phyloP scores from a whole-genome alignment of 2,797 vertebrate species.

The Lutjanus campechanus region DNA sequence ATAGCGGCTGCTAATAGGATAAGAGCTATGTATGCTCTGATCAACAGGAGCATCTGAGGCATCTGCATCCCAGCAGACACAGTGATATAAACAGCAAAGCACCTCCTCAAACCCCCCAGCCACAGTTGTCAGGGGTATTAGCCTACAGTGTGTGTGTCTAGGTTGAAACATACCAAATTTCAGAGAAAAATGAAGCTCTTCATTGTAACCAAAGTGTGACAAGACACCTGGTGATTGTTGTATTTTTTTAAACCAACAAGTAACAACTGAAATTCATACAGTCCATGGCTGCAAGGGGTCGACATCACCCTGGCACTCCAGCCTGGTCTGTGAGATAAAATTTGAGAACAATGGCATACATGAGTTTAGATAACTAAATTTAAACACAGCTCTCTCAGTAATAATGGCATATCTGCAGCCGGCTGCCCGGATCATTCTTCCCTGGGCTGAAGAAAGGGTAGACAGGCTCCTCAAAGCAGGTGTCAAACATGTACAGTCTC shows the following conservation, averaged over 20 bases:
- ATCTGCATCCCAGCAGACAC: constrained; percentile 56
- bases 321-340: constrained; percentile 19
- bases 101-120: constrained; percentile 39
- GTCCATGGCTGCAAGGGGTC: constrained; percentile 19
- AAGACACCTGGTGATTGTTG: constrained; percentile 7
- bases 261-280: constrained; percentile 36
- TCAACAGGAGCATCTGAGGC: constrained; percentile 42
- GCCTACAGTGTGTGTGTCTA: constrained; percentile 72
- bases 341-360: constrained; percentile 11
- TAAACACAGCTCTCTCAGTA: constrained; percentile 74
- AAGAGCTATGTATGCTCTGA: constrained; percentile 30
- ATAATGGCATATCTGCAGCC: constrained; percentile 88
- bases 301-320: constrained; percentile 2
- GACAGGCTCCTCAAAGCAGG: constrained; percentile 85
- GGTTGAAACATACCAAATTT: constrained; percentile 32
- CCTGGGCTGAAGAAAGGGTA: constrained; percentile 89
- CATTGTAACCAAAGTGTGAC: neutral
- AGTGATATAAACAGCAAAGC: constrained; percentile 63
- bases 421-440: constrained; percentile 87
- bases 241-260: constrained; percentile 27
- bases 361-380: neutral
- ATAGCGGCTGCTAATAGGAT: constrained; percentile 9
- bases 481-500: constrained; percentile 85
- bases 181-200: constrained; percentile 10
- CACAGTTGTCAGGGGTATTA: constrained; percentile 25